Evolutionary conservation across 2,888 invertebrate genomes (phyloP), one percentile per base, ranked within the genome.

Genomic region (Scaptomyza cyrtandrae): DNA sequence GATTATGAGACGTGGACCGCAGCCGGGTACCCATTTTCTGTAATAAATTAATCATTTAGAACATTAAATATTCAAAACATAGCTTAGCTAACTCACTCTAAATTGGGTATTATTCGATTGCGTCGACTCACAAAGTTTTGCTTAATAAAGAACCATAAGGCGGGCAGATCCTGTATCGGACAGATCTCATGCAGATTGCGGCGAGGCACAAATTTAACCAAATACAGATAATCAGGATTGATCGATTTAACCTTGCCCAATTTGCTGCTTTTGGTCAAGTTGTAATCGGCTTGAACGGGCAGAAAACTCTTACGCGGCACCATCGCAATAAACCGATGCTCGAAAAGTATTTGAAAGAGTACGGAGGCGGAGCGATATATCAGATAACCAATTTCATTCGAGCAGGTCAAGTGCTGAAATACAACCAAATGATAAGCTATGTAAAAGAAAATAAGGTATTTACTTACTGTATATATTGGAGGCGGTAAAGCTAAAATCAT

Each of bases 11-110:
- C 93, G 93, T 3, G 94, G 93, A 0, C 96, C 96, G 90, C 95
- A 95, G 1, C 94, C 95, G 0, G 96, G 96, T 68, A 96, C 93
- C 94, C 95, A 95, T 90, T 94, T 95, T 79, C 95, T 95, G 66
- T 1, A 44, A 33, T 0, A 11, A 3, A 35, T 19, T 10, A 11
- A 19, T 24, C 13, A 6, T 44, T 11, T 24, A 13, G 24, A 9
- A 14, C 14, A 13, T 11, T 5, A 2, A 19, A 11, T 43, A 19
- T 24, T 43, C 5, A 6, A 6, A 27, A 14, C 14, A 27, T 14
- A 5, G n/a, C 14, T 37, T 14, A 5, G n/a, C 1, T 19, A 13
- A 86, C 95, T 94, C 92, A 96, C 96, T 97, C 97, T 69, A 96
- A 88, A 90, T 94, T 93, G 11, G 95, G 95, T 89, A 97, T 95